Conservation (phyloP, 2,888 invertebrate species). For the Aleiodes alternator region DNA sequence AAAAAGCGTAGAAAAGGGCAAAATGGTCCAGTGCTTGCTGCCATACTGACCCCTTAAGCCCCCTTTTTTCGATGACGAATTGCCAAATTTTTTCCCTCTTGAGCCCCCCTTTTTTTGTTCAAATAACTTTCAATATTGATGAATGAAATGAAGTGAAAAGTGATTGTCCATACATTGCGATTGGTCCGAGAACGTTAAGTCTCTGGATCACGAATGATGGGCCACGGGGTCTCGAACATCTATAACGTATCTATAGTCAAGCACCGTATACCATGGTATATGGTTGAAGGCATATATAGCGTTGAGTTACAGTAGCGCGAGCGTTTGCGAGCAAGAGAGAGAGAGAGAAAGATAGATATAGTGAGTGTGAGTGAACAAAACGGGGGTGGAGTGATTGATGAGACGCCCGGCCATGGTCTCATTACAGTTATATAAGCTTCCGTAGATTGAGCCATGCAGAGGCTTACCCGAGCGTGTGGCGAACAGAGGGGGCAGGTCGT, state of each 20-base stretch:
- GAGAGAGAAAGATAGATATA: conserved; percentile 48
- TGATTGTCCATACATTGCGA: conserved; percentile 36
- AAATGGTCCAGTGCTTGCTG: too few species aligned
- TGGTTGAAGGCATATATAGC: conserved; percentile 45
- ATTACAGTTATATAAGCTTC: conserved; percentile 76
- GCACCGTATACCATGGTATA: conserved; percentile 43
- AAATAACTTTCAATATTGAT: conserved; percentile 12
- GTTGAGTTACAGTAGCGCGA: conserved; percentile 29
- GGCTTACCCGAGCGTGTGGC: conserved; percentile 70
- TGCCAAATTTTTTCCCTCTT: conserved; percentile 38
- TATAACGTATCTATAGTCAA: conserved; percentile 54
- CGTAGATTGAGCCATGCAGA: conserved; percentile 74
- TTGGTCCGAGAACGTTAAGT: conserved; percentile 61
- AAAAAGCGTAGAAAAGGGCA: too few species aligned
- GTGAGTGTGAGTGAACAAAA: conserved; percentile 51
- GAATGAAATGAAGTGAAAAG: conserved; percentile 27
- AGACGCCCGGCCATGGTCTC: conserved; percentile 74
- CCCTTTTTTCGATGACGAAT: background rate
- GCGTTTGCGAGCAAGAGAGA: conserved; percentile 33
- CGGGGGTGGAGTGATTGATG: conserved; percentile 73
- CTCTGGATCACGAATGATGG: conserved; percentile 63
- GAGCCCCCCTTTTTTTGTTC: background rate
- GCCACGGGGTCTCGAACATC: conserved; percentile 54
- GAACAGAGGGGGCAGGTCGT: conserved; percentile 65
- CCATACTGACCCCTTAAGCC: too few species aligned